Evolutionary conservation across 1,140 invertebrate species (phyloP).

Genomic region (Gonatopus flavifemur): DNA sequence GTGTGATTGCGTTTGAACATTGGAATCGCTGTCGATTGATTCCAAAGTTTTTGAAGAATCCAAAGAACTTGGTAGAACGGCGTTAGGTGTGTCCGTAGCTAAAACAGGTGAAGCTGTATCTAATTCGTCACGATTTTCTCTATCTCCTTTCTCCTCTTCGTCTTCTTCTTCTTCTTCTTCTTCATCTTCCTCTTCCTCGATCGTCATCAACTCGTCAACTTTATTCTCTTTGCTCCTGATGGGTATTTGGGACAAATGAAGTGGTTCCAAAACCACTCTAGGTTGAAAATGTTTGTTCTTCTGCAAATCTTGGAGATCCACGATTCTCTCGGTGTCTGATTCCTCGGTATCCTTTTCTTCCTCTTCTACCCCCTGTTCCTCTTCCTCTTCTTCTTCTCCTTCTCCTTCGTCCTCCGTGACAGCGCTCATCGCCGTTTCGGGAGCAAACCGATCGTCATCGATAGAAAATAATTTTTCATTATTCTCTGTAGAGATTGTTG

Average conservation of each 20-base stretch:
- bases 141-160: constrained; percentile 37
- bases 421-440: no score
- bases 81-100: constrained; percentile 34
- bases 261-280: constrained; percentile 48
- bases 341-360: constrained; percentile 18
- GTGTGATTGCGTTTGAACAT: no score
- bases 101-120: constrained; percentile 38
- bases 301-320: constrained; percentile 18
- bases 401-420: constrained; percentile 40
- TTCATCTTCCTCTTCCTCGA: constrained; percentile 25
- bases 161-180: constrained; percentile 23
- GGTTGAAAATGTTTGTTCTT: constrained; percentile 48
- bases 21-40: constrained; percentile 9
- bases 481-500: no score
- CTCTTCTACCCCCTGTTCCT: background rate
- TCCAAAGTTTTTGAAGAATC: constrained; percentile 33
- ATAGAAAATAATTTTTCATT: no score
- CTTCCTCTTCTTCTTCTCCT: constrained; percentile 18
- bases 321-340: constrained; percentile 6
- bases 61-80: constrained; percentile 28
- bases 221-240: no score
- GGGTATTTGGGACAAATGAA: constrained; percentile 37
- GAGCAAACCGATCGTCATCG: no score
- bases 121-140: constrained; percentile 48
- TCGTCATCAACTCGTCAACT: background rate